A percentile compares a stretch with the other conserved stretches of the same genome.
Conservation (phyloP, 2,888 invertebrate species). For the Drosophila neotestacea region DNA sequence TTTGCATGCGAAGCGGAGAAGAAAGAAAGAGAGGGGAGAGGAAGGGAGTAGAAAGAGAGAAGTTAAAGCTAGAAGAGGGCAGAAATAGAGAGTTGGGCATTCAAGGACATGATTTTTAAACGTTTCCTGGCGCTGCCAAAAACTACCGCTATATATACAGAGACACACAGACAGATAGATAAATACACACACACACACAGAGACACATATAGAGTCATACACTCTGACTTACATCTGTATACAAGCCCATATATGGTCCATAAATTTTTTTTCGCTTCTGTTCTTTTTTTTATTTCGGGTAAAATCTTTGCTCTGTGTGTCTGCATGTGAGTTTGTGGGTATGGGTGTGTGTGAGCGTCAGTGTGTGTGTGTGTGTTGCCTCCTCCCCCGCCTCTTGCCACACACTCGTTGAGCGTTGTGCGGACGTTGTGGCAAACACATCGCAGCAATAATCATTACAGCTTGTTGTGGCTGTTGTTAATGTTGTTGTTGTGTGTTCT, state of each 20-base stretch:
- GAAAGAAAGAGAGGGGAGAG: background rate
- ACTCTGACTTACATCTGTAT: slow-evolving; percentile 33
- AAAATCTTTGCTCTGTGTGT: slow-evolving; percentile 36
- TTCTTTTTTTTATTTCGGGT: slow-evolving; percentile 25
- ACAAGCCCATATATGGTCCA: slow-evolving; percentile 65
- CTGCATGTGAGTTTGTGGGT: background rate
- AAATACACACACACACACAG: background rate
- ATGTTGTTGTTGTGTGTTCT: slow-evolving; percentile 26
- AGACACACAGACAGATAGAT: slow-evolving; percentile 11
- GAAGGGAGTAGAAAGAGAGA: background rate
- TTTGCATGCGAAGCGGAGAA: slow-evolving; percentile 59
- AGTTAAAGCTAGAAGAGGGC: slow-evolving; percentile 1
- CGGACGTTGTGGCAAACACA: slow-evolving; percentile 77
- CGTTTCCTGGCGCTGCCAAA: slow-evolving; percentile 60
- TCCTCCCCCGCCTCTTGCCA: background rate
- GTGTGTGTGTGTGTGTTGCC: slow-evolving; percentile 15
- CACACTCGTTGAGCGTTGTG: slow-evolving; percentile 34
- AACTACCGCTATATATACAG: slow-evolving; percentile 48
- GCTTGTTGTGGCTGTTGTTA: slow-evolving; percentile 68
- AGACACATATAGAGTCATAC: background rate
- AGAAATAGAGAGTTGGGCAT: slow-evolving; percentile 22
- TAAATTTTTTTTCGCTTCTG: slow-evolving; percentile 59
- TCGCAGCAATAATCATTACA: slow-evolving; percentile 77
- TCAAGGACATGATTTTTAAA: slow-evolving; percentile 77
- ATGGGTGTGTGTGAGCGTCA: slow-evolving; percentile 4